Percentiles rank a stretch among this genome's conserved stretches.
phyloP scores from a whole-genome alignment of 2,797 vertebrate genomes.

The Macropodus opercularis region DNA sequence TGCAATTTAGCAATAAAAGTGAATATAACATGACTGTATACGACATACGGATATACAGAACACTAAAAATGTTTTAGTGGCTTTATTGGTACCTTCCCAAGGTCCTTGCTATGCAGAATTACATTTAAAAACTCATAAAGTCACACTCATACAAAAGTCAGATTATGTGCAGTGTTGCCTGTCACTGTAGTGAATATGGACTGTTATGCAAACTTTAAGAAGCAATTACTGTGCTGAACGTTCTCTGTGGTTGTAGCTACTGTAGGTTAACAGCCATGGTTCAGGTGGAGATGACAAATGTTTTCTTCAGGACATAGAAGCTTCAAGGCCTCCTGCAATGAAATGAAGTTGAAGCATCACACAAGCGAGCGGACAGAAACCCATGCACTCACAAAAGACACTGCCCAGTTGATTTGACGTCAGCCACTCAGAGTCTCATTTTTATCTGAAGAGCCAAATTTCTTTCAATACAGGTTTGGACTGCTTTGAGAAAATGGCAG shows the following conservation, averaged over 20 bases:
- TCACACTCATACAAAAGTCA: constrained; percentile 12
- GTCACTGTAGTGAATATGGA: constrained; percentile 13
- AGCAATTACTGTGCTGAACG: constrained; percentile 43
- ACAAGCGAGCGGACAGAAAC: constrained; percentile 35
- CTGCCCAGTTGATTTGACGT: constrained; percentile 63
- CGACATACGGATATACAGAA: constrained; percentile 3
- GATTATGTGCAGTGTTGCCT: constrained; percentile 22
- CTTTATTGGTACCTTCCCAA: not conserved
- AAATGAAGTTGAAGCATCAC: constrained; percentile 48
- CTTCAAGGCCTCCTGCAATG: constrained; percentile 51
- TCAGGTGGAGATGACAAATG: constrained; percentile 52
- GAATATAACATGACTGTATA: not conserved
- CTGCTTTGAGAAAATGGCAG: constrained; percentile 71
- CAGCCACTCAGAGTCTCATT: constrained; percentile 55
- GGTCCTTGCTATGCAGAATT: not conserved
- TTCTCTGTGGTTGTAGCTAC: constrained; percentile 58
- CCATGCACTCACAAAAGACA: constrained; percentile 33
- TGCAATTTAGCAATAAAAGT: constrained; percentile 25
- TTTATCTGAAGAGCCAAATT: constrained; percentile 65
- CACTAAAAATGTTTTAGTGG: not conserved
- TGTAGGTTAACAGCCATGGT: constrained; percentile 41
- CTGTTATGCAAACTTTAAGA: constrained; percentile 34
- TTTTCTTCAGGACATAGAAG: constrained; percentile 50
- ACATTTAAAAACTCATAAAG: not conserved
- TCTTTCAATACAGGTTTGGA: constrained; percentile 71